Evolutionary conservation across 2,888 invertebrate species (phyloP), one percentile per base, ranked within the genome.

Genomic region (Baronia brevicornis): DNA sequence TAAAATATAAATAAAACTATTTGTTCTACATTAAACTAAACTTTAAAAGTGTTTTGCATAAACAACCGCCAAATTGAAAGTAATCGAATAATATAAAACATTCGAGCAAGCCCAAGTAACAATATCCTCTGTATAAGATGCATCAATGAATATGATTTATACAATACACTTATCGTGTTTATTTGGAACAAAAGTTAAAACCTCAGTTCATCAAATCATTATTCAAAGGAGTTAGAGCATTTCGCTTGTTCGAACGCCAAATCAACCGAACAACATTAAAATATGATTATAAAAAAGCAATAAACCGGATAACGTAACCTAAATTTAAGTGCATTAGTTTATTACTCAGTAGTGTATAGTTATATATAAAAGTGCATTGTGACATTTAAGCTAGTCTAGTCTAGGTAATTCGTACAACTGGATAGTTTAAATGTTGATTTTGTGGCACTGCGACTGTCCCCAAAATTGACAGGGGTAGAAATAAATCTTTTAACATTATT

Each of bases 301-400:
- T 80, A 73, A 78, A 70, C n/a, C 59, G 48, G 41, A 52, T 61
- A 61, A 71, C 58, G 43, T 45, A 47, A 54, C 54, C 63, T 60
- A 69, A 66, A 74, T 67, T 58, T 74, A 73, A 72, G 61, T 74
- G 73, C 79, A 78, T 80, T 78, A 79, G 67, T 73, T 75, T 73
- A 78, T 75, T 75, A 72, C 55, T 71, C 63, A 60, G 56, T 46
- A 5, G 5, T 6, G 56, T 57, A 75, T 56, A 43, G 49, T 45
- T 35, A 38, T 1, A 44, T 2, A 18, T 38, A 55, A 32, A 67
- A 68, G 47, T 59, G 32, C 6, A 48, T 8, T 12, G 5, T 6
- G 7, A 18, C 9, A 14, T 11, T 5, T 11, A 11, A 19, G n/a
- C n/a, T n/a, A n/a, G n/a, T n/a, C n/a, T n/a, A n/a, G n/a, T n/a